Evolutionary conservation across 1,140 invertebrate genomes (phyloP).

Genomic region (Argopecten irradians): DNA sequence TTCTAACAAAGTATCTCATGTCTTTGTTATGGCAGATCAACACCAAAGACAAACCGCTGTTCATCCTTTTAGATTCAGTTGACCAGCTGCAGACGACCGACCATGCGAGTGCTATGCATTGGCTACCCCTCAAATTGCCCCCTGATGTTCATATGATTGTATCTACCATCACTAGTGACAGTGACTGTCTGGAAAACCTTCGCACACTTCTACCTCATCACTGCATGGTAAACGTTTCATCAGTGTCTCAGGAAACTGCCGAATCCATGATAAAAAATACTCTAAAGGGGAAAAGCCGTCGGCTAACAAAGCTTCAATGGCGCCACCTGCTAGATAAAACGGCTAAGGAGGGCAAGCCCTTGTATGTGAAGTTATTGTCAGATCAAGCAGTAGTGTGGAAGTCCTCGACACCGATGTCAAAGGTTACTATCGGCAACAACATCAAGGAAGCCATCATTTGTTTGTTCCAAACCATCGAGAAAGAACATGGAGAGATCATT

Average conservation of each 20-base stretch:
- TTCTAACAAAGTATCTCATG: constrained; percentile 53
- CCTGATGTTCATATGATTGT: constrained; percentile 83
- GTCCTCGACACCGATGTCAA: constrained; percentile 48
- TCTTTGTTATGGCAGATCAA: constrained; percentile 53
- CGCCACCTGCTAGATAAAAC: constrained; percentile 53
- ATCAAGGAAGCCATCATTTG: constrained; percentile 58
- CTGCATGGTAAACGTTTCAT: constrained; percentile 54
- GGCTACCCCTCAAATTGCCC: constrained; percentile 69
- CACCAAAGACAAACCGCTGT: constrained; percentile 48
- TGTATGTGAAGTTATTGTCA: constrained; percentile 62
- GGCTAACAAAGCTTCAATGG: constrained; percentile 57
- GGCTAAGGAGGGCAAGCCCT: constrained; percentile 49
- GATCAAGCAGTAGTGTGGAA: constrained; percentile 60
- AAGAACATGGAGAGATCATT: constrained; percentile 61
- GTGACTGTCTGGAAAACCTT: constrained; percentile 49
- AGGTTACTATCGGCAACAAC: constrained; percentile 47
- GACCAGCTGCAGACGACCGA: constrained; percentile 66
- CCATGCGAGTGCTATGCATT: constrained; percentile 63
- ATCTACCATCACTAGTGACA: constrained; percentile 65
- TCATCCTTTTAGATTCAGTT: constrained; percentile 72
- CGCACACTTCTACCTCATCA: constrained; percentile 32
- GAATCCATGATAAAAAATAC: constrained; percentile 52
- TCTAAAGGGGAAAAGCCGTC: constrained; percentile 49
- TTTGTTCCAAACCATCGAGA: constrained; percentile 61
- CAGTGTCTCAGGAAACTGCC: constrained; percentile 44